Conservation (phyloP, 2,888 invertebrate species). For the Malthinus flaveolus region DNA sequence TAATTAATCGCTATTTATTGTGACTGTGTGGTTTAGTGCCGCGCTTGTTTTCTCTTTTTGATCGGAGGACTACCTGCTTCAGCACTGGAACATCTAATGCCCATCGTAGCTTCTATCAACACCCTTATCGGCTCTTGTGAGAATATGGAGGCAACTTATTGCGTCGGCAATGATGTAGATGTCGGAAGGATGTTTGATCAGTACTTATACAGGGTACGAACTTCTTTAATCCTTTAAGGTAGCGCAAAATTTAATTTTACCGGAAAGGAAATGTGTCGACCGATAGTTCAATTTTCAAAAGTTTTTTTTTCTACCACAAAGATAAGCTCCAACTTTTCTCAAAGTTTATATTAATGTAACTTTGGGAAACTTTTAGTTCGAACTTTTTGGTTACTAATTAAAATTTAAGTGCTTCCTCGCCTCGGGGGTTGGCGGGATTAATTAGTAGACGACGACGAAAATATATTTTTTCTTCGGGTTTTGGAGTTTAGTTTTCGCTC, state of each 20-base stretch:
- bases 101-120: conserved; percentile 57
- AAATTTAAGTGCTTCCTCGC: conserved; percentile 44
- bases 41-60: conserved; percentile 39
- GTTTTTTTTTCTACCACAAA: neutral
- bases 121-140: conserved; percentile 57
- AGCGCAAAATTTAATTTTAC: conserved; percentile 7
- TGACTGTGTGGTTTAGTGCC: conserved; percentile 32
- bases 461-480: no score
- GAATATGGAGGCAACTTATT: conserved; percentile 67
- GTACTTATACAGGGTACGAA: conserved; percentile 65
- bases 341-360: conserved; percentile 41
- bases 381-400: conserved; percentile 46
- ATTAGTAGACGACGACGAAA: no score
- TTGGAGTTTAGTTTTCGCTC: no score
- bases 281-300: neutral
- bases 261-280: neutral
- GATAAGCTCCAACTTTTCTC: conserved; percentile 16
- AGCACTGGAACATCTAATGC: conserved; percentile 58
- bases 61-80: conserved; percentile 43
- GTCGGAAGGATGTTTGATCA: conserved; percentile 69
- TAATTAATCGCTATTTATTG: conserved; percentile 15
- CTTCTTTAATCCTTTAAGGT: conserved; percentile 10
- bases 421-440: conserved; percentile 36
- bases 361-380: conserved; percentile 43
- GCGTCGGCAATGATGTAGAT: conserved; percentile 63